A percentile compares a stretch with the other conserved stretches of the same genome.
Evolutionary conservation across 2,113 vertebrate species (phyloP).

Genomic region (Myanophis thanlyinensis): DNA sequence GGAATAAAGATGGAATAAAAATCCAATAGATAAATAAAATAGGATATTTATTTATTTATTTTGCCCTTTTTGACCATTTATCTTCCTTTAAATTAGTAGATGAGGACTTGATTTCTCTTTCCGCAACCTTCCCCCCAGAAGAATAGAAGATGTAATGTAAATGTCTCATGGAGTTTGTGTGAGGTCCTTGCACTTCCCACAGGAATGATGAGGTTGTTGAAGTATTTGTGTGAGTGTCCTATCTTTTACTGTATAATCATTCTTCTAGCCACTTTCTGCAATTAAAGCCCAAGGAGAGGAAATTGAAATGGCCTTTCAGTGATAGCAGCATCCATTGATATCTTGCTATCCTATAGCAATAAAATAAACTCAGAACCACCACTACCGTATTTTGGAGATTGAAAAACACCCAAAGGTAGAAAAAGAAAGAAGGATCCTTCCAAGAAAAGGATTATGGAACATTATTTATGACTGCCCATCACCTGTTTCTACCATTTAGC

Average conservation of each 20-base stretch:
- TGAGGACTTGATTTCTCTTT: not conserved
- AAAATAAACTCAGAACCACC: not conserved
- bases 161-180: not conserved
- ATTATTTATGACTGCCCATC: not conserved
- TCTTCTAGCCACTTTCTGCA: not conserved
- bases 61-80: not conserved
- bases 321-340: not conserved
- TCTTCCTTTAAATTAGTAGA: not conserved
- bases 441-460: not conserved
- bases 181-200: not conserved
- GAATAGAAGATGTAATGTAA: not conserved
- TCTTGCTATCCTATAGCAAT: not conserved
- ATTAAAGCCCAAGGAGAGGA: not conserved
- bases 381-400: not conserved
- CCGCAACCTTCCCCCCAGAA: too few species aligned
- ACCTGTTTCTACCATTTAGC: not conserved
- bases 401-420: not conserved
- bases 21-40: not conserved
- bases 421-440: not conserved
- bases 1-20: not conserved
- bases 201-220: not conserved
- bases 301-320: not conserved
- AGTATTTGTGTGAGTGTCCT: not conserved
- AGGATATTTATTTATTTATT: not conserved
- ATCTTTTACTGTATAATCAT: not conserved